These are phyloP conservation scores for cattle (Bos taurus) DNA, from an alignment of 2,113 vertebrate genomes.

Conservation along the genomic window DNA sequence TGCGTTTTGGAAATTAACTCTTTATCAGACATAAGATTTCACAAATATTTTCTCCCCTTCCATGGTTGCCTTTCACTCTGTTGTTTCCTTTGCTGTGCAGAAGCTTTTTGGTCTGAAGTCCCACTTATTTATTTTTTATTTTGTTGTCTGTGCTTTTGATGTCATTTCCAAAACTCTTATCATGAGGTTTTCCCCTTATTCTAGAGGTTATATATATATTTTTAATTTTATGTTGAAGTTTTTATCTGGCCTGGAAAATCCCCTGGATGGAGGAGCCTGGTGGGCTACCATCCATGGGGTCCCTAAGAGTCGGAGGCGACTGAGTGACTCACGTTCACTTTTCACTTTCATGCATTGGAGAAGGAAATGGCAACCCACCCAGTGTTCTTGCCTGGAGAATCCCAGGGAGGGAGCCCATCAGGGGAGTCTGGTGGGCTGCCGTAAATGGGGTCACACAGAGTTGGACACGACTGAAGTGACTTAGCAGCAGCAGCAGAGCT, in stretches of 20 bases:
- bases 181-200: not conserved
- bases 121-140: not conserved
- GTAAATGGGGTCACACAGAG: accelerated
- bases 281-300: too few relatives aligned
- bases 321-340: too few relatives aligned
- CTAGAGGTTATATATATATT: not conserved
- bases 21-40: not conserved
- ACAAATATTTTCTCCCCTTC: not conserved
- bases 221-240: not conserved
- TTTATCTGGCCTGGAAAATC: not conserved
- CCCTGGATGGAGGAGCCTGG: too few relatives aligned
- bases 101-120: not conserved
- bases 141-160: not conserved
- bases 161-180: not conserved
- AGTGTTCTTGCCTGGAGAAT: too few relatives aligned
- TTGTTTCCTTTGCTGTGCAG: not conserved
- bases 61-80: not conserved
- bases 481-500: not conserved
- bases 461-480: too few relatives aligned
- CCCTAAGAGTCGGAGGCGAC: accelerated
- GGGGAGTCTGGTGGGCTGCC: too few relatives aligned
- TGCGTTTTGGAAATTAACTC: not conserved
- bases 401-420: too few relatives aligned
- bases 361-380: too few relatives aligned
- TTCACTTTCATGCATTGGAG: too few relatives aligned